phyloP scores from a whole-genome alignment of 2,888 invertebrate species.

The Drosophila setosimentum region DNA sequence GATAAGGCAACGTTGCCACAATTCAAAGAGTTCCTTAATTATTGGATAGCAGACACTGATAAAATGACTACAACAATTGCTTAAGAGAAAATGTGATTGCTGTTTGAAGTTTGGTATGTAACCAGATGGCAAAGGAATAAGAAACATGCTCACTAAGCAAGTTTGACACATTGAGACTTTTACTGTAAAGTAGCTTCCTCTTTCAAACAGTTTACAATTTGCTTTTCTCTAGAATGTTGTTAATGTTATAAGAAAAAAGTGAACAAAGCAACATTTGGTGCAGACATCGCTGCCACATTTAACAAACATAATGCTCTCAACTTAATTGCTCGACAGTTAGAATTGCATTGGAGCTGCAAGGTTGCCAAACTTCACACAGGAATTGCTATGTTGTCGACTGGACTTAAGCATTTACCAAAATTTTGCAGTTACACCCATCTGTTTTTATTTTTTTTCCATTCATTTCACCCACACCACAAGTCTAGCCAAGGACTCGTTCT shows the following conservation, averaged over 20 bases:
- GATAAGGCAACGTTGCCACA: slow-evolving; percentile 41
- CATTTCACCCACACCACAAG: slow-evolving; percentile 15
- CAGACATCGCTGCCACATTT: background rate
- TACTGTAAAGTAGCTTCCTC: background rate
- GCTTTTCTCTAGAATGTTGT: background rate
- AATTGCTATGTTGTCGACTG: slow-evolving; percentile 24
- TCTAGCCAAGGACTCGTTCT: slow-evolving; percentile 18
- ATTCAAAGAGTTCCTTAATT: slow-evolving; percentile 50
- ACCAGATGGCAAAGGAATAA: background rate
- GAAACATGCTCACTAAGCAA: background rate
- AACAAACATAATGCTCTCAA: slow-evolving; percentile 34
- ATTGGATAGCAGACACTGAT: slow-evolving; percentile 22
- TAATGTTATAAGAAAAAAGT: background rate
- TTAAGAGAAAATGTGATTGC: background rate
- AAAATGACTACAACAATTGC: slow-evolving; percentile 7
- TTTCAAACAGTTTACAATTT: background rate
- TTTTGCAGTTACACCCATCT: slow-evolving; percentile 28
- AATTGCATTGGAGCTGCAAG: slow-evolving; percentile 26
- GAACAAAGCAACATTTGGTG: background rate
- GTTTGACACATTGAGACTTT: background rate
- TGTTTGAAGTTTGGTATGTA: background rate
- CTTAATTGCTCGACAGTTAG: slow-evolving; percentile 46
- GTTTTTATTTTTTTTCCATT: slow-evolving; percentile 44
- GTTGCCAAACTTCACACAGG: slow-evolving; percentile 47
- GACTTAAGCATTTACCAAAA: slow-evolving; percentile 38